A percentile compares a stretch with the other conserved stretches of the same genome.
Evolutionary conservation across 1,140 invertebrate species (phyloP).

Genomic region (Hycleus cichorii): DNA sequence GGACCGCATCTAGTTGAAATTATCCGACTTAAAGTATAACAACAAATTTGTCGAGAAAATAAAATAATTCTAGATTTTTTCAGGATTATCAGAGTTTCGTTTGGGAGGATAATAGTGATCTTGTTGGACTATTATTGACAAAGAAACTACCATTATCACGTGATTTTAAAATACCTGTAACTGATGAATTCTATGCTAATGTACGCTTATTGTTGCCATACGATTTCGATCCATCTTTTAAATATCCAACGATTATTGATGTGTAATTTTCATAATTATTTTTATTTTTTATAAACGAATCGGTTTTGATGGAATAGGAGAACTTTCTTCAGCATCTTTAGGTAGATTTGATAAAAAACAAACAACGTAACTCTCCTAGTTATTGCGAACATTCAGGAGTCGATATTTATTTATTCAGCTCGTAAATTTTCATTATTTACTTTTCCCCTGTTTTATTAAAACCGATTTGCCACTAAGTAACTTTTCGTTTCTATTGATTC

Average conservation of each 20-base stretch:
- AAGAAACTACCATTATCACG: slow-evolving; percentile 55
- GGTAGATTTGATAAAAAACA: too few relatives aligned
- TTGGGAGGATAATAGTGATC: slow-evolving; percentile 59
- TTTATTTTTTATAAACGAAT: too few relatives aligned
- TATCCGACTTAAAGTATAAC: slow-evolving; percentile 22
- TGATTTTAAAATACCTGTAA: slow-evolving; percentile 58
- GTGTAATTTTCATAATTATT: slow-evolving; percentile 57
- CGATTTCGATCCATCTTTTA: slow-evolving; percentile 55
- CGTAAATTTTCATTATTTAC: too few relatives aligned
- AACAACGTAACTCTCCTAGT: too few relatives aligned
- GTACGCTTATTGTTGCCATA: slow-evolving; percentile 67
- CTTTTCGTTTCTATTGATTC: too few relatives aligned
- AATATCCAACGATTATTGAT: slow-evolving; percentile 77
- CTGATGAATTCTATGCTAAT: slow-evolving; percentile 57
- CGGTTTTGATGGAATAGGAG: too few relatives aligned
- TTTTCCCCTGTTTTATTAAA: too few relatives aligned
- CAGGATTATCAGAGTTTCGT: slow-evolving; percentile 25
- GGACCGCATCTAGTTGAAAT: slow-evolving; percentile 35
- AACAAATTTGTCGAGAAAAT: not conserved
- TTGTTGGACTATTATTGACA: slow-evolving; percentile 43
- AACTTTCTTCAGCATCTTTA: too few relatives aligned
- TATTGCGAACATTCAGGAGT: too few relatives aligned
- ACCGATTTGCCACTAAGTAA: too few relatives aligned
- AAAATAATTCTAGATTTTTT: not conserved
- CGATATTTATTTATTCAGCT: too few relatives aligned